A percentile compares a stretch with the other conserved stretches of the same genome.
Conservation (phyloP, 2,888 invertebrate species). For the Dryococelus australis region DNA sequence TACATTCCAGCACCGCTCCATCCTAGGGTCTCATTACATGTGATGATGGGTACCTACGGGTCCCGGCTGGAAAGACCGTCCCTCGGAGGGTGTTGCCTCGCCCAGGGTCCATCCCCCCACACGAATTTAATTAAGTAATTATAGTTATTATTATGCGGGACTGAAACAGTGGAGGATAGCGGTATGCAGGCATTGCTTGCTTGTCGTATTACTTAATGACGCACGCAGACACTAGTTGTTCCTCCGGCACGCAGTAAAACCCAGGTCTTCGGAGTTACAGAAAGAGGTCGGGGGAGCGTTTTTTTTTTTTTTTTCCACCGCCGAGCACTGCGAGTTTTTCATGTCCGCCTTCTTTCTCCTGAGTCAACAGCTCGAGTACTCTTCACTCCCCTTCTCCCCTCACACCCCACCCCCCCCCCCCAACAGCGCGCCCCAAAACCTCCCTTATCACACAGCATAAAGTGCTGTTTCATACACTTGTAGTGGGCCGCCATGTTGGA, state of each 20-base stretch:
- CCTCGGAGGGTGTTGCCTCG: too few relatives aligned
- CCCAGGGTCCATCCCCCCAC: too few relatives aligned
- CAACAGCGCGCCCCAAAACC: neutral
- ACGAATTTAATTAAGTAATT: too few relatives aligned
- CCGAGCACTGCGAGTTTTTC: neutral
- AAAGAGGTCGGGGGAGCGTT: neutral
- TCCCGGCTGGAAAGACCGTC: too few relatives aligned
- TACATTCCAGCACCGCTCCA: too few relatives aligned
- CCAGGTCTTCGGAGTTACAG: neutral
- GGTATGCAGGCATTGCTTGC: too few relatives aligned
- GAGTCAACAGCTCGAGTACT: neutral
- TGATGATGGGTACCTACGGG: too few relatives aligned
- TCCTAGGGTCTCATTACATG: too few relatives aligned
- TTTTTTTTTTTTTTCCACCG: neutral
- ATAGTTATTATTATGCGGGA: too few relatives aligned
- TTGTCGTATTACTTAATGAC: too few relatives aligned
- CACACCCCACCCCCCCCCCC: neutral
- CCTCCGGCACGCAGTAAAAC: neutral
- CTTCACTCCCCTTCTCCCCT: neutral
- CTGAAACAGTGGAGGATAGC: too few relatives aligned
- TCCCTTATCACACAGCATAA: neutral
- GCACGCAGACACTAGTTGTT: too few relatives aligned
- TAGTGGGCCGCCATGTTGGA: constrained; percentile 5
- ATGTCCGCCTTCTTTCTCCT: neutral
- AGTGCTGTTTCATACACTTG: constrained; percentile 16